Evolutionary conservation across 1,140 invertebrate species (phyloP).

Genomic region (Caenorhabditis brenneri): DNA sequence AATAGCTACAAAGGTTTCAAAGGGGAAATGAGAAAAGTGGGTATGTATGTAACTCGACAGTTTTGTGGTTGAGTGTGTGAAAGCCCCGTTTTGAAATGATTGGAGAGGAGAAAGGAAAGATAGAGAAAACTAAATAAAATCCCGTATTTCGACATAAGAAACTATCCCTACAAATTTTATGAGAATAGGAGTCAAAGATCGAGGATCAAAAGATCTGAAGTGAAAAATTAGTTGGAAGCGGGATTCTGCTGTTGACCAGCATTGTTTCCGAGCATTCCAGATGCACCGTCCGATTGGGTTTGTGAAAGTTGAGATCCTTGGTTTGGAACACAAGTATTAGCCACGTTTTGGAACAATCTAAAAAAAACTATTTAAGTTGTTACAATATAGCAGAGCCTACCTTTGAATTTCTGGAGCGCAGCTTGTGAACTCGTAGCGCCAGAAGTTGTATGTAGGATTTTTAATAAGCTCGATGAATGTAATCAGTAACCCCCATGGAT

Average conservation of each 20-base stretch:
- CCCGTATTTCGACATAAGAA: constrained; percentile 38
- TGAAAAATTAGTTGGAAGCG: background rate
- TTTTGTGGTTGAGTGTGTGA: constrained; percentile 21
- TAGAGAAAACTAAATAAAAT: background rate
- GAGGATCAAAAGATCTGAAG: background rate
- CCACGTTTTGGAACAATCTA: constrained; percentile 55
- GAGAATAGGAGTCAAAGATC: background rate
- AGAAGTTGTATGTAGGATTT: constrained; percentile 98
- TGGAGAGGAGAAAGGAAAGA: background rate
- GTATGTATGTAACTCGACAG: background rate
- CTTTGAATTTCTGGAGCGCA: constrained; percentile 99
- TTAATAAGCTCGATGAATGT: constrained; percentile 99
- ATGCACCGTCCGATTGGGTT: background rate
- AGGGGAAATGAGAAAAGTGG: background rate
- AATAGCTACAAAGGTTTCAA: constrained; percentile 10
- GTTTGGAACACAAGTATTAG: constrained; percentile 50
- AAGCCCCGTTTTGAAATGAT: constrained; percentile 9
- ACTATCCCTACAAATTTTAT: constrained; percentile 16
- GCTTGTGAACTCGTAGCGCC: constrained; percentile 97
- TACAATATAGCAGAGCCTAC: constrained; percentile 75
- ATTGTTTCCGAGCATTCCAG: background rate
- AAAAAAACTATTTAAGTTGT: too few relatives aligned
- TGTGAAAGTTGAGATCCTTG: constrained; percentile 13
- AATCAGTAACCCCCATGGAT: constrained; percentile 97
- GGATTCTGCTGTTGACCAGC: background rate